These are phyloP conservation scores for Eustalomyia histrio DNA, from an alignment of 2,888 invertebrate species.

Conservation along the genomic window DNA sequence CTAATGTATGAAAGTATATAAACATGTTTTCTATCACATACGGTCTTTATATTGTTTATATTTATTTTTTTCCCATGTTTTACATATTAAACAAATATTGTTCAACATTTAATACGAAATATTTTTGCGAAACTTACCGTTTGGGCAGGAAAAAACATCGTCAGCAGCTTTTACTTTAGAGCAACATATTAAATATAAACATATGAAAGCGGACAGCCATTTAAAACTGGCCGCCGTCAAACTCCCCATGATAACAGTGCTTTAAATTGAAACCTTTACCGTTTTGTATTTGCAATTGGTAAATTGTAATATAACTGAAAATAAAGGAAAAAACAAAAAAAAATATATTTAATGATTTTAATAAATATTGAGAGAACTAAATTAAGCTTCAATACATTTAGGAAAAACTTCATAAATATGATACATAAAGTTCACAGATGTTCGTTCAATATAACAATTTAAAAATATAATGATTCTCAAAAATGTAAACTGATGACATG, in stretches of 20 bases:
- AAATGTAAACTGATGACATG: too few relatives aligned
- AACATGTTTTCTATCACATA: slow-evolving; percentile 15
- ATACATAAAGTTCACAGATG: too few relatives aligned
- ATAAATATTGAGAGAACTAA: background rate
- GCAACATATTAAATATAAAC: slow-evolving; percentile 68
- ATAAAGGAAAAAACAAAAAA: slow-evolving; percentile 13
- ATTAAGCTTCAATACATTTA: too few relatives aligned
- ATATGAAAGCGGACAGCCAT: slow-evolving; percentile 79
- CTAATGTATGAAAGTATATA: slow-evolving; percentile 25
- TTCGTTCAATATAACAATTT: too few relatives aligned
- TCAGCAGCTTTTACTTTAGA: slow-evolving; percentile 70
- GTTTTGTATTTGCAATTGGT: slow-evolving; percentile 54
- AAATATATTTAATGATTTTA: slow-evolving; percentile 1
- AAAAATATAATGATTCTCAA: too few relatives aligned
- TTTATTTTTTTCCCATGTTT: background rate
- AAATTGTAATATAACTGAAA: slow-evolving; percentile 62
- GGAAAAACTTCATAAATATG: too few relatives aligned
- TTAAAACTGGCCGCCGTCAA: slow-evolving; percentile 78
- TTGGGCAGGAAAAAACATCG: slow-evolving; percentile 79
- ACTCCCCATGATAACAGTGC: slow-evolving; percentile 74
- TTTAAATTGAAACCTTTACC: slow-evolving; percentile 35
- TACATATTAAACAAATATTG: slow-evolving; percentile 1
- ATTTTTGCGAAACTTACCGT: slow-evolving; percentile 75
- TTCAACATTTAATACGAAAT: slow-evolving; percentile 20
- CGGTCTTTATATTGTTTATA: background rate